Evolutionary conservation across 2,888 invertebrate species (phyloP).

Genomic region (Himalopsyche japonica): DNA sequence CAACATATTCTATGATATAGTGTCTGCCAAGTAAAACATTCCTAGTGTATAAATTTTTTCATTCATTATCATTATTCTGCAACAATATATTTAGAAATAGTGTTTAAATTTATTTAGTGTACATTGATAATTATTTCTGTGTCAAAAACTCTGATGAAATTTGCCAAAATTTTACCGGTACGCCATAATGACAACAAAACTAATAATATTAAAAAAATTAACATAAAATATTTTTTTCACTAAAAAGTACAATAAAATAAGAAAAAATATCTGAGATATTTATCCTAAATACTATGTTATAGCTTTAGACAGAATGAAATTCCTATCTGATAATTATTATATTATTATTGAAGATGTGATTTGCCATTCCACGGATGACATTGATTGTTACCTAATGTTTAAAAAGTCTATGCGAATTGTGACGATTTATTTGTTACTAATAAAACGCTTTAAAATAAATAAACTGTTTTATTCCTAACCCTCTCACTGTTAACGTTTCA

Average conservation of each 20-base stretch:
- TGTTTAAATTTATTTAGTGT: not conserved
- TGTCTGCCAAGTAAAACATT: not conserved
- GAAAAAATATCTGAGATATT: not conserved
- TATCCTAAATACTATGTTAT: not conserved
- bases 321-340: not conserved
- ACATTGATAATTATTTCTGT: too few species aligned
- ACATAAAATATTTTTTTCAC: not conserved
- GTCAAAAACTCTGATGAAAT: not conserved
- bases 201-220: not conserved
- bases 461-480: too few species aligned
- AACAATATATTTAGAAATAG: not conserved
- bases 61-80: not conserved
- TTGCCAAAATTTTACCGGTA: not conserved
- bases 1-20: not conserved
- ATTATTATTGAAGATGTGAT: not conserved
- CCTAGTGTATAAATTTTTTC: not conserved
- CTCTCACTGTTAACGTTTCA: not conserved
- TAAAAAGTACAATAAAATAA: not conserved
- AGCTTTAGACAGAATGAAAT: not conserved
- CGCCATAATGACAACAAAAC: not conserved
- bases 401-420: constrained; percentile 18
- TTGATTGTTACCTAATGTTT: constrained; percentile 30
- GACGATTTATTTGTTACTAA: constrained; percentile 34
- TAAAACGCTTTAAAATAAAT: constrained; percentile 31
- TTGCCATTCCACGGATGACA: not conserved